A percentile compares a stretch with the other conserved stretches of the same genome.
Conservation (phyloP, 2,797 vertebrate genomes). For the Podarcis siculus region DNA sequence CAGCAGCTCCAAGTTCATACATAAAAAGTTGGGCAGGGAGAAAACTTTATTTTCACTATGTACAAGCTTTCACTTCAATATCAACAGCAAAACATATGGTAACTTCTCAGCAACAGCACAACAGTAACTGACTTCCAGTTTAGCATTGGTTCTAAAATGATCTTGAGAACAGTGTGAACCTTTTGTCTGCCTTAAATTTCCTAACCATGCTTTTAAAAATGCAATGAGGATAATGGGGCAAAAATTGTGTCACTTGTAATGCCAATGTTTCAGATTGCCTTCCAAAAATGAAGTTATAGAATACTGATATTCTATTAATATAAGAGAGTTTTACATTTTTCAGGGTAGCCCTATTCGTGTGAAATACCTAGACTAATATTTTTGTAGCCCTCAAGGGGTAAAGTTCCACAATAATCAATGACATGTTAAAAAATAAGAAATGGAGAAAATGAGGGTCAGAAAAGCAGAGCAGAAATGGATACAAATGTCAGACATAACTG, state of each 20-base stretch:
- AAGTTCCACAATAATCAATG: constrained; percentile 1
- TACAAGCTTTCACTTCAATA: not conserved
- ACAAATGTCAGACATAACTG: constrained; percentile 15
- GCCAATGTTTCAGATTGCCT: not conserved
- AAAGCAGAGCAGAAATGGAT: constrained; percentile 33
- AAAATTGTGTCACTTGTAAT: not conserved
- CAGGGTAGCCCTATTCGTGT: not conserved
- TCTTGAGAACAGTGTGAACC: not conserved
- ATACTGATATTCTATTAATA: not conserved
- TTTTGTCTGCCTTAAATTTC: not conserved
- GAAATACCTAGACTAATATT: not conserved
- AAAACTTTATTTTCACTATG: not conserved
- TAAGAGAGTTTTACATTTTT: not conserved
- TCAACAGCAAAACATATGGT: not conserved
- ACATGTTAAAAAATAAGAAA: constrained; percentile 25
- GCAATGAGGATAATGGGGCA: not conserved
- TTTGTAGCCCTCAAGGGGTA: constrained; percentile 12
- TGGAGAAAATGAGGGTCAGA: constrained; percentile 23
- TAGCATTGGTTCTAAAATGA: not conserved
- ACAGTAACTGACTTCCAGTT: not conserved
- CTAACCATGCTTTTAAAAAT: not conserved
- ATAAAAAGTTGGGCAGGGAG: not conserved
- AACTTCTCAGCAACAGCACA: not conserved
- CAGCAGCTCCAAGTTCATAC: not conserved
- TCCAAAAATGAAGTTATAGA: not conserved